Percentiles rank a stretch among this genome's conserved stretches.
Conservation (phyloP, 2,888 invertebrate species). For the Amphiduros pacificus region DNA sequence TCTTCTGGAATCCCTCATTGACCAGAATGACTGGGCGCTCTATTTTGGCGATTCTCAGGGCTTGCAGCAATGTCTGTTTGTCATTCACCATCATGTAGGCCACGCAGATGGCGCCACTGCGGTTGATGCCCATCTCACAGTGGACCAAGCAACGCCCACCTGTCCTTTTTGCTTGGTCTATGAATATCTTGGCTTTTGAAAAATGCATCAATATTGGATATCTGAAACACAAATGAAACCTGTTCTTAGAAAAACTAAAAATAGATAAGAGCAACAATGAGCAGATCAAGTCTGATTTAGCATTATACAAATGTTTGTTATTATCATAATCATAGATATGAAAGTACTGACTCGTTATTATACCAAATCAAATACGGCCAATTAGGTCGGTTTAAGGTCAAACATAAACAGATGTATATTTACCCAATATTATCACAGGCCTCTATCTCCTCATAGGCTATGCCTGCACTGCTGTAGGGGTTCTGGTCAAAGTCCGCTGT, state of each 20-base stretch:
- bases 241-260: no score
- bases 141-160: conserved; percentile 30
- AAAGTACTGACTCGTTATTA: no score
- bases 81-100: conserved; percentile 28
- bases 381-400: no score
- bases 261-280: no score
- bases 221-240: no score
- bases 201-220: no score
- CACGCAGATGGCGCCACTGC: conserved; percentile 31
- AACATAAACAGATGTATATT: no score
- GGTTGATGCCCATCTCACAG: conserved; percentile 32
- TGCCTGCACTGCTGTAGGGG: conserved; percentile 18
- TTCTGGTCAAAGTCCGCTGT: conserved; percentile 1
- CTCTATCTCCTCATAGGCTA: conserved; percentile 25
- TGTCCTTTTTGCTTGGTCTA: conserved; percentile 21
- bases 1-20: conserved; percentile 29
- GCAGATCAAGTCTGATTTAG: no score
- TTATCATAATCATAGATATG: no score
- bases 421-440: conserved; percentile 27
- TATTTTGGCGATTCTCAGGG: conserved; percentile 20
- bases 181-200: conserved; percentile 23
- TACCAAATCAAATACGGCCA: no score
- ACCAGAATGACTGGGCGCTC: conserved; percentile 26
- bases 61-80: conserved; percentile 22
- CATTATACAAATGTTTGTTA: no score